phyloP scores from a whole-genome alignment of 2,888 invertebrate genomes.

The Amiota mariae region DNA sequence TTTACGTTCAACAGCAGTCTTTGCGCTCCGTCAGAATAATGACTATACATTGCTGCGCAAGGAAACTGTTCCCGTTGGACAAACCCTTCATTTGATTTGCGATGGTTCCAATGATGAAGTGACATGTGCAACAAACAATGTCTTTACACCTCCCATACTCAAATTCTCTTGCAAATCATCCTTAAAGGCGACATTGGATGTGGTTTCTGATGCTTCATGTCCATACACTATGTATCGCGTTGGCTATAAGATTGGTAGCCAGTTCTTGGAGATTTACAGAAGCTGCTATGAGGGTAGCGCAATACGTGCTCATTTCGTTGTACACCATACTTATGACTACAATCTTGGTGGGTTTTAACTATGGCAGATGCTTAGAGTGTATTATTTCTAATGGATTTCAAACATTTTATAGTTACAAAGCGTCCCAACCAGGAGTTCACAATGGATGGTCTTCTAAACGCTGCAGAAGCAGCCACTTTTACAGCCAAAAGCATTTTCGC shows the following conservation, averaged over 20 bases:
- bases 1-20: too few species aligned
- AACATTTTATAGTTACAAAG: not conserved
- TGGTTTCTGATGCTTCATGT: too few species aligned
- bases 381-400: not conserved
- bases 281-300: conserved; percentile 41
- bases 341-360: not conserved
- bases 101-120: too few species aligned
- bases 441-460: conserved; percentile 41
- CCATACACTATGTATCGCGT: conserved; percentile 29
- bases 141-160: too few species aligned
- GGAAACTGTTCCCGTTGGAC: too few species aligned
- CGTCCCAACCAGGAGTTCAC: conserved; percentile 39
- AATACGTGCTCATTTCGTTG: conserved; percentile 34
- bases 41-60: too few species aligned
- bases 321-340: not conserved
- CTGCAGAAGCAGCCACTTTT: conserved; percentile 38
- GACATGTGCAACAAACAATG: too few species aligned
- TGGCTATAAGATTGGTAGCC: conserved; percentile 38
- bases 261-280: conserved; percentile 53
- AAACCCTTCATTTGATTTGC: too few species aligned
- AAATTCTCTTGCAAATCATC: too few species aligned
- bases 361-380: too few species aligned
- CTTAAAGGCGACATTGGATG: too few species aligned
- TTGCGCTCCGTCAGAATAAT: too few species aligned
- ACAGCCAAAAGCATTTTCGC: conserved; percentile 39